Evolutionary conservation across 2,888 invertebrate genomes (phyloP).

Genomic region (Abscondita cerata): DNA sequence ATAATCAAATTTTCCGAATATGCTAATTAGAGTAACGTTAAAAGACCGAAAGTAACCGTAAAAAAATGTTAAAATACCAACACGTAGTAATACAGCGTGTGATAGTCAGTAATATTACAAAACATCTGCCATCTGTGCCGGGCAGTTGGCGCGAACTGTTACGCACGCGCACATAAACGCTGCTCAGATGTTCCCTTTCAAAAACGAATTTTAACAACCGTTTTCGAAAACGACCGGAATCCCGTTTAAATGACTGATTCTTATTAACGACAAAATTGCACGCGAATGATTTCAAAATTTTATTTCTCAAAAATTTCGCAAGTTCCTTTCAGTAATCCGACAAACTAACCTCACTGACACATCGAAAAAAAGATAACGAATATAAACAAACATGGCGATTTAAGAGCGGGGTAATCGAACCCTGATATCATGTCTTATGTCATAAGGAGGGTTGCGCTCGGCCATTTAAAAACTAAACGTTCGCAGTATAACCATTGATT

Average conservation of each 20-base stretch:
- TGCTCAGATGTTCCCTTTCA: constrained; percentile 45
- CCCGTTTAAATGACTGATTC: not conserved
- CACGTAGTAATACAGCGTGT: constrained; percentile 50
- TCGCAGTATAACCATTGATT: not conserved
- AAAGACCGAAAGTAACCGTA: constrained; percentile 21
- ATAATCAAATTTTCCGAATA: constrained; percentile 38
- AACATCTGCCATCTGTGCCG: constrained; percentile 62
- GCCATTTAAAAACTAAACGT: too few species aligned
- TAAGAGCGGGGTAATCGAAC: constrained; percentile 46
- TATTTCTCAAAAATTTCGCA: too few species aligned
- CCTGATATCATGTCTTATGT: constrained; percentile 42
- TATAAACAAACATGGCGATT: constrained; percentile 53
- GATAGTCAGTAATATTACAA: constrained; percentile 55
- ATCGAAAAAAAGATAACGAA: constrained; percentile 45
- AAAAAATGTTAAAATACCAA: constrained; percentile 45
- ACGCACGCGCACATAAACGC: constrained; percentile 50
- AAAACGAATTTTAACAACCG: constrained; percentile 30
- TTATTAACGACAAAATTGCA: too few species aligned
- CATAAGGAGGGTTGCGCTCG: constrained; percentile 24
- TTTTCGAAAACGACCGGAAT: constrained; percentile 14
- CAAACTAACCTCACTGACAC: constrained; percentile 41
- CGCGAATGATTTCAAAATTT: too few species aligned
- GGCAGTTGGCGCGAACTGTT: constrained; percentile 59
- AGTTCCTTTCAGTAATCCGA: too few species aligned
- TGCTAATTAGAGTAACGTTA: constrained; percentile 25